Conservation (phyloP, 2,888 invertebrate genomes). For the Microplitis manilae region DNA sequence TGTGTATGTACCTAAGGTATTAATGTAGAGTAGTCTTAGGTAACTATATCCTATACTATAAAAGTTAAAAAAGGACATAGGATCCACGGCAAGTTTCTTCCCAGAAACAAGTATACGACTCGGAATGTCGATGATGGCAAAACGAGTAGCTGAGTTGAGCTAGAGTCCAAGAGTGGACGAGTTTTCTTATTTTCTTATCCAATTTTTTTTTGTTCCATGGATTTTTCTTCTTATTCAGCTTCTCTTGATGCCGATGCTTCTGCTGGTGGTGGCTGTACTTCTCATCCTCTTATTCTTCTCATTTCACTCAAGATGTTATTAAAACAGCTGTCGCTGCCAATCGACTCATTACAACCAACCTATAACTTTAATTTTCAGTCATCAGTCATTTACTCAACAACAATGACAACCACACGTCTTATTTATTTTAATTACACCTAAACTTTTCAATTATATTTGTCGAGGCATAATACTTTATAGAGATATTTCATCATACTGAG, state of each 20-base stretch:
- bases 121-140: neutral
- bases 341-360: conserved; percentile 1
- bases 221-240: neutral
- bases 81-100: conserved; percentile 25
- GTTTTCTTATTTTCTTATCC: conserved; percentile 19
- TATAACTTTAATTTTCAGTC: conserved; percentile 13
- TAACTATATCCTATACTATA: neutral
- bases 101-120: conserved; percentile 19
- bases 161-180: conserved; percentile 11
- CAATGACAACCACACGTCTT: neutral
- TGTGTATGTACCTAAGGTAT: neutral
- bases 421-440: neutral
- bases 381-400: conserved; percentile 8
- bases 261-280: neutral
- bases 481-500: neutral
- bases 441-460: neutral
- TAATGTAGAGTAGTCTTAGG: neutral
- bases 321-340: conserved; percentile 30
- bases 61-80: conserved; percentile 8
- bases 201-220: neutral
- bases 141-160: neutral
- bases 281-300: neutral
- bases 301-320: conserved; percentile 16
- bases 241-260: conserved; percentile 5
- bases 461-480: neutral